A percentile compares a stretch with the other conserved stretches of the same genome.
These are phyloP conservation scores for Laticauda laticaudata DNA, from an alignment of 2,113 vertebrate species.

Conservation along the genomic window DNA sequence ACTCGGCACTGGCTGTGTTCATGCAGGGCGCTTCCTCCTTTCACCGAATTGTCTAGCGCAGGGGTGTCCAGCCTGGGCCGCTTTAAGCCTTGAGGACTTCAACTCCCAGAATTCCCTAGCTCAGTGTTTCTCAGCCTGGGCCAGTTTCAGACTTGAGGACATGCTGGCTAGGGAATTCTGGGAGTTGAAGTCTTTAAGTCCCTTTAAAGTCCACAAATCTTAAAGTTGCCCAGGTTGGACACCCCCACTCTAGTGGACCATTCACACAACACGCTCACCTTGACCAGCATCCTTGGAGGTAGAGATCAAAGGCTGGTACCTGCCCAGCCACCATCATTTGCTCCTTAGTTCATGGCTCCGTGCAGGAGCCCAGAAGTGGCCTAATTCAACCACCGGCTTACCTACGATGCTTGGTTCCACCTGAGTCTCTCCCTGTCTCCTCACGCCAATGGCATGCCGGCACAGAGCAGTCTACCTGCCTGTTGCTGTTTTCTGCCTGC, in stretches of 20 bases:
- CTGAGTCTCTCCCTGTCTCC: not conserved
- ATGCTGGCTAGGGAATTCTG: not conserved
- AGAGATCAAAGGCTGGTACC: fast-evolving
- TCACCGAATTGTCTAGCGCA: not conserved
- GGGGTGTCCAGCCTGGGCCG: not conserved
- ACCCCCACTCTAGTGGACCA: not conserved
- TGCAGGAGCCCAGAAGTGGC: not conserved
- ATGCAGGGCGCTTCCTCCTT: not conserved
- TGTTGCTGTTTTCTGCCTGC: not conserved
- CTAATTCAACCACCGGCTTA: not conserved
- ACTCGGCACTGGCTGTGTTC: not conserved
- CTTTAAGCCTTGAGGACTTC: not conserved
- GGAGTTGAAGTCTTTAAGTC: not conserved
- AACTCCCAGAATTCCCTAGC: not conserved
- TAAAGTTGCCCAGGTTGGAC: not conserved
- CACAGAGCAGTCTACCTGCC: not conserved
- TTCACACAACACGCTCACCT: not conserved
- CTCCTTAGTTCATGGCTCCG: not conserved
- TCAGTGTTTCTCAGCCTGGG: not conserved
- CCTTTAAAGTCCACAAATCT: not conserved
- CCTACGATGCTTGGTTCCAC: not conserved
- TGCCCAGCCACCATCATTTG: not conserved
- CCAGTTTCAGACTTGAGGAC: no score
- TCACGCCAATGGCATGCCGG: no score
- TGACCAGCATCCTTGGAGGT: not conserved